A percentile compares a stretch with the other conserved stretches of the same genome.
These are phyloP conservation scores for Serinus canaria DNA, from an alignment of 2,113 vertebrate genomes.

Conservation along the genomic window DNA sequence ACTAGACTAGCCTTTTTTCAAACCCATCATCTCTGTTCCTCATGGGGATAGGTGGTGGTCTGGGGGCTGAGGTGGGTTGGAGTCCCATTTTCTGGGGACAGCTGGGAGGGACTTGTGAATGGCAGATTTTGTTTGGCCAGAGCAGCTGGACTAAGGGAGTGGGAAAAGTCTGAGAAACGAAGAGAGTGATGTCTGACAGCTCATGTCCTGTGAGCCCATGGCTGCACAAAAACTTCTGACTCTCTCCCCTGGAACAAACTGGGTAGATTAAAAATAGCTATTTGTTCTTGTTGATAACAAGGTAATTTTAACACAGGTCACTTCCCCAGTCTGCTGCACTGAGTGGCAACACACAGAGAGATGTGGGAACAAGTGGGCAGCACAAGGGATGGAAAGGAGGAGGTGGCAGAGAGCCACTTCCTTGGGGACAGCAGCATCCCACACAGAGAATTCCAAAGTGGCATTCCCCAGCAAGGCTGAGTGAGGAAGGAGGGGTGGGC, in stretches of 20 bases:
- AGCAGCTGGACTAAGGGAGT: background rate
- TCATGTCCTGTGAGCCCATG: background rate
- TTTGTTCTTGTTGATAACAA: background rate
- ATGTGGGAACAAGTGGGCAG: background rate
- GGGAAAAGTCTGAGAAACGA: background rate
- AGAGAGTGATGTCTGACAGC: background rate
- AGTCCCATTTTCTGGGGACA: background rate
- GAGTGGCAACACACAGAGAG: background rate
- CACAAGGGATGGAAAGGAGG: background rate
- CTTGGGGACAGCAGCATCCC: background rate
- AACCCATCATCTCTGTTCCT: background rate
- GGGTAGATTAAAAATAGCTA: background rate
- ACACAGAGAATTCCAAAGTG: fast-evolving
- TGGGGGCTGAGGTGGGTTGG: background rate
- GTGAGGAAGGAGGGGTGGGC: background rate
- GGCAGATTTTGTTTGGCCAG: background rate
- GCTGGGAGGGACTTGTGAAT: background rate
- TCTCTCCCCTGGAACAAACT: background rate
- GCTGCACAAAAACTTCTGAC: background rate
- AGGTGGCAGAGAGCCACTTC: fast-evolving
- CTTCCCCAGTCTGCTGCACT: background rate
- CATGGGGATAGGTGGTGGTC: background rate
- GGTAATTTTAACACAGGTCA: conserved; percentile 1
- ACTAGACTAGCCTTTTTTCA: background rate
- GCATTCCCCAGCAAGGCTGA: background rate